These are phyloP conservation scores for Poecilia velifera DNA, from an alignment of 2,797 vertebrate species.

Conservation along the genomic window DNA sequence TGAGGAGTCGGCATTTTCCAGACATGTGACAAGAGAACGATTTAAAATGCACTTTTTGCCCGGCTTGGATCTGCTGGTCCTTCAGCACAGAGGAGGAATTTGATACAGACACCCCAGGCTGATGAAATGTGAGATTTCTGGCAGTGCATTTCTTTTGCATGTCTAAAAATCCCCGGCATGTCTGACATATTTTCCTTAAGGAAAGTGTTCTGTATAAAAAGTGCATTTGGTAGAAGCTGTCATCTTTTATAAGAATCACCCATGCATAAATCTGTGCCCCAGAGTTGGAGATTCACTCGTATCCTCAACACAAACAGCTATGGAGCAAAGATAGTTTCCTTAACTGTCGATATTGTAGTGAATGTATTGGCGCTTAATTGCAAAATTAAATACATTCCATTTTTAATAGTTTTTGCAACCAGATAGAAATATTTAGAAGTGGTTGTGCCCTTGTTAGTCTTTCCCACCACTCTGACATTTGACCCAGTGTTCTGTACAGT, in stretches of 20 bases:
- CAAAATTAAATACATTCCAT: neutral
- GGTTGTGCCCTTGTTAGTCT: neutral
- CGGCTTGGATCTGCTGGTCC: constrained; percentile 32
- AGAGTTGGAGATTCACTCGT: constrained; percentile 14
- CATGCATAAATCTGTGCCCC: constrained; percentile 6
- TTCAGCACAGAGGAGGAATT: constrained; percentile 9
- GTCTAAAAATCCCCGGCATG: constrained; percentile 22
- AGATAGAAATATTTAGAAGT: neutral
- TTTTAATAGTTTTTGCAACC: neutral
- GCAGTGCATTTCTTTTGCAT: constrained; percentile 5
- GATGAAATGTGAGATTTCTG: constrained; percentile 36
- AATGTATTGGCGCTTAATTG: neutral
- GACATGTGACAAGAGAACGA: neutral
- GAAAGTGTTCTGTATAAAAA: constrained; percentile 24
- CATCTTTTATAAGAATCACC: constrained; percentile 14
- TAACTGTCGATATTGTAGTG: neutral
- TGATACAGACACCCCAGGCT: constrained; percentile 32
- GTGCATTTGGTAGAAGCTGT: constrained; percentile 23
- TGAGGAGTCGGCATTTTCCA: constrained; percentile 34
- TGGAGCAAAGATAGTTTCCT: neutral
- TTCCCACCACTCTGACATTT: neutral
- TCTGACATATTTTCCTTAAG: constrained; percentile 59
- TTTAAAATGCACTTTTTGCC: constrained; percentile 26
- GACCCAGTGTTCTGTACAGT: neutral
- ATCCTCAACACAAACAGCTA: constrained; percentile 26